Evolutionary conservation across 23 tunicate species (phyloP).

Genomic region (Clavelina lepadiformis): DNA sequence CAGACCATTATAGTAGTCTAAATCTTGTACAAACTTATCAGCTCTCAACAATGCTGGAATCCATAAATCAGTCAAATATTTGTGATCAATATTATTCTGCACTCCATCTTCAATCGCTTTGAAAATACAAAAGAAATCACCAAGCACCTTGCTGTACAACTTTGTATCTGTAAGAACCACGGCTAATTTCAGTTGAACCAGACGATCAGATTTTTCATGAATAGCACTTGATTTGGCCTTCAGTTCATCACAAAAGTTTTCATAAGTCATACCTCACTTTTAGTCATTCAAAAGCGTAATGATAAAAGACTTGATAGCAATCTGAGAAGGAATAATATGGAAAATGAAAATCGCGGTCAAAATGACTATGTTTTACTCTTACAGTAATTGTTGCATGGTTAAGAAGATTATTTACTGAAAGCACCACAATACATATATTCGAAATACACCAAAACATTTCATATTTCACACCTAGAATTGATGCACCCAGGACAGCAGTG

Average conservation of each 20-base stretch:
- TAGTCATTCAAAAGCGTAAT: background rate
- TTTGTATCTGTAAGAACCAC: constrained; percentile 50
- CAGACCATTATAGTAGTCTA: constrained; percentile 32
- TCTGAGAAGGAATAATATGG: too few relatives aligned
- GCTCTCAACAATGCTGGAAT: constrained; percentile 20
- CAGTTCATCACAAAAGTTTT: constrained; percentile 53
- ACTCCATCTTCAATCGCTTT: constrained; percentile 60
- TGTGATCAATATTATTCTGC: constrained; percentile 7
- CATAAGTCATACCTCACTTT: background rate
- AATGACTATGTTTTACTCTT: too few relatives aligned
- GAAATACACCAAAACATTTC: too few relatives aligned
- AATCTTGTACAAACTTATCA: constrained; percentile 41
- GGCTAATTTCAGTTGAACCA: constrained; percentile 50
- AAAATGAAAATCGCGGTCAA: too few relatives aligned
- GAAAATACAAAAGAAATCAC: constrained; percentile 55
- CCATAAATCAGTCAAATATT: constrained; percentile 24
- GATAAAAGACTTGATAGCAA: too few relatives aligned
- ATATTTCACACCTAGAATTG: constrained; percentile 62
- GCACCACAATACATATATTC: too few relatives aligned
- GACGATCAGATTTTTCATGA: constrained; percentile 60
- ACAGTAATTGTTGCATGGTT: too few relatives aligned
- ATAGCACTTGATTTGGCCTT: constrained; percentile 27
- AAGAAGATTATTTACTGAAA: too few relatives aligned
- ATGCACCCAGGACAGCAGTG: constrained; percentile 97
- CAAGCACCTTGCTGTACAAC: constrained; percentile 34